phyloP scores from a whole-genome alignment of 2,797 vertebrate genomes.

The Argya squamiceps region DNA sequence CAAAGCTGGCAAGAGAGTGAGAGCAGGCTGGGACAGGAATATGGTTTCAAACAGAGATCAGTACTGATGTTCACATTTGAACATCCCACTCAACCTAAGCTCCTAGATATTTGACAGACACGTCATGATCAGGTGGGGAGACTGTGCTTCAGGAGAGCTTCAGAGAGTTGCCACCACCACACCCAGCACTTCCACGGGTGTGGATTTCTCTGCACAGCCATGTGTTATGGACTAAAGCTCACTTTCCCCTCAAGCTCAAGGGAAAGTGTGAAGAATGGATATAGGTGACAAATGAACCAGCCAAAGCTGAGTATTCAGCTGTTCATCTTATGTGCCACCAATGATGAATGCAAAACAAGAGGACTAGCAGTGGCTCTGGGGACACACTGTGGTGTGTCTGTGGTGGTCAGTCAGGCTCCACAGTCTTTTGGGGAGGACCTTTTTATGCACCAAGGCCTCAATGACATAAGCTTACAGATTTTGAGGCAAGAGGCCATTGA shows the following conservation, averaged over 20 bases:
- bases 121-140: rapidly evolving
- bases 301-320: background rate
- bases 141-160: background rate
- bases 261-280: background rate
- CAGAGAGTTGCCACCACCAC: background rate
- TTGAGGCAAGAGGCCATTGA: background rate
- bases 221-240: background rate
- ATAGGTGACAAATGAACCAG: background rate
- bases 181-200: background rate
- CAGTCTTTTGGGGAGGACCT: background rate
- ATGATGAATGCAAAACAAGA: background rate
- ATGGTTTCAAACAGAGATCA: background rate
- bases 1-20: background rate
- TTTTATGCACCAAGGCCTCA: background rate
- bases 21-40: background rate
- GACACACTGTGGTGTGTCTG: background rate
- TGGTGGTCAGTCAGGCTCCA: background rate
- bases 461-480: background rate
- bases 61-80: background rate
- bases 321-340: rapidly evolving
- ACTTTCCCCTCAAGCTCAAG: too few species aligned
- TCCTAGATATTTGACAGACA: background rate
- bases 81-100: background rate
- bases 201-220: background rate
- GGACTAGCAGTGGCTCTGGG: background rate